These are phyloP conservation scores for Pelmatolapia mariae DNA, from an alignment of 2,113 vertebrate genomes.

Conservation along the genomic window DNA sequence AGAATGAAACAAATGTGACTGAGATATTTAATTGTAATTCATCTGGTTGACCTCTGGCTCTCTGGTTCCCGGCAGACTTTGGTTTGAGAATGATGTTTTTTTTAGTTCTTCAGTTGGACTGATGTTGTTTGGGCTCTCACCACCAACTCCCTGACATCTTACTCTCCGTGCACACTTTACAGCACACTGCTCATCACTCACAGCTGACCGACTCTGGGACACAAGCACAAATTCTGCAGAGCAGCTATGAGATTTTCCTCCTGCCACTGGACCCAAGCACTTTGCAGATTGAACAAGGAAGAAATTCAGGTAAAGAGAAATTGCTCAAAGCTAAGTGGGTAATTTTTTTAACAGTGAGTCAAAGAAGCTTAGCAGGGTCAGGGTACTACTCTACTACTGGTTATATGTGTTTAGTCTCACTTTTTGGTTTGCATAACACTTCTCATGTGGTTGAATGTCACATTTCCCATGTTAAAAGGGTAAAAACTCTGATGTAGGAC, in stretches of 20 bases:
- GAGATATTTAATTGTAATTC: not conserved
- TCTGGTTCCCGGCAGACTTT: not conserved
- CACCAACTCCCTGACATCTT: constrained; percentile 32
- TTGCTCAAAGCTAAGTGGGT: not conserved
- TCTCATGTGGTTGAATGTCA: not conserved
- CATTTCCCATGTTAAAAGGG: not conserved
- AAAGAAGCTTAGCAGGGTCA: not conserved
- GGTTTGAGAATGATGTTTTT: not conserved
- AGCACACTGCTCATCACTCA: not conserved
- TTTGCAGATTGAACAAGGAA: not conserved
- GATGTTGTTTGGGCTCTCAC: not conserved
- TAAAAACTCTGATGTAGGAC: not conserved
- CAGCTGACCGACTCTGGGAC: not conserved
- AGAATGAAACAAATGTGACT: not conserved
- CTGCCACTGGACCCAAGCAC: constrained; percentile 2
- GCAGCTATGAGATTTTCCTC: not conserved
- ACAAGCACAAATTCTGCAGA: constrained; percentile 5
- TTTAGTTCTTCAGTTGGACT: not conserved
- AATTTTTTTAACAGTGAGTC: not conserved
- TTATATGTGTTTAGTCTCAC: not conserved
- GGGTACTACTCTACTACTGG: not conserved
- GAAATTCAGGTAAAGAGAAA: not conserved
- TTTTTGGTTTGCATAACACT: not conserved
- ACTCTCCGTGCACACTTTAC: not conserved
- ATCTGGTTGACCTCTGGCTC: not conserved